phyloP scores from a whole-genome alignment of 2,797 vertebrate species.

The Anguilla marmorata region DNA sequence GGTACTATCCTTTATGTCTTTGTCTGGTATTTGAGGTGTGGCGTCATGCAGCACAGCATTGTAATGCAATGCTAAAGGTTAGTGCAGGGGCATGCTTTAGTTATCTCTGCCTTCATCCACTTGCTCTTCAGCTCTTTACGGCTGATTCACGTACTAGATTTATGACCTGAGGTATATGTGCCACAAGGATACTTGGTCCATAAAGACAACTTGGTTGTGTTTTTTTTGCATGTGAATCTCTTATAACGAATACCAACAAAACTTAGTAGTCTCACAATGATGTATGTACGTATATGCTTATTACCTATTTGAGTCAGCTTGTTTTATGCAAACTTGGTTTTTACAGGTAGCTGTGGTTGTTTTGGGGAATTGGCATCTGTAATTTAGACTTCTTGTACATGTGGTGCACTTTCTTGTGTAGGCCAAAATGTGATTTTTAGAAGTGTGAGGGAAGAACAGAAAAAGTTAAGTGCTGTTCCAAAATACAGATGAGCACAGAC shows the following conservation, averaged over 20 bases:
- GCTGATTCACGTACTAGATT: background rate
- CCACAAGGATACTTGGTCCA: background rate
- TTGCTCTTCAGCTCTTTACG: background rate
- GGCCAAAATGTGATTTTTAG: background rate
- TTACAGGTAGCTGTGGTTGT: background rate
- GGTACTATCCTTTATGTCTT: background rate
- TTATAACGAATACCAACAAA: background rate
- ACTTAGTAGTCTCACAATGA: background rate
- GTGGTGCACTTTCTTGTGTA: background rate
- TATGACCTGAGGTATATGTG: background rate
- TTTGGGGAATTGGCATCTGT: background rate
- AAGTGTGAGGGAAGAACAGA: background rate
- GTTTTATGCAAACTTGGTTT: background rate
- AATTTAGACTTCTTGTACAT: background rate
- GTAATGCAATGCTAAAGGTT: background rate
- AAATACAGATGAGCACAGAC: background rate
- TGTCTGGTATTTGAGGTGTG: background rate
- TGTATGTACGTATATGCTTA: background rate
- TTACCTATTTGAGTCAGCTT: background rate
- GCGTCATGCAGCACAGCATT: background rate
- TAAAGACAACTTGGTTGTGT: background rate
- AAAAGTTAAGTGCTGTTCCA: background rate
- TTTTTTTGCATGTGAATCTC: background rate
- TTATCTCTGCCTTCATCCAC: background rate
- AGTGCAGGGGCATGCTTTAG: background rate